Evolutionary conservation across 2,113 vertebrate species (phyloP), one percentile per base, ranked within the genome.

Genomic region (Micronycteris hirsuta): DNA sequence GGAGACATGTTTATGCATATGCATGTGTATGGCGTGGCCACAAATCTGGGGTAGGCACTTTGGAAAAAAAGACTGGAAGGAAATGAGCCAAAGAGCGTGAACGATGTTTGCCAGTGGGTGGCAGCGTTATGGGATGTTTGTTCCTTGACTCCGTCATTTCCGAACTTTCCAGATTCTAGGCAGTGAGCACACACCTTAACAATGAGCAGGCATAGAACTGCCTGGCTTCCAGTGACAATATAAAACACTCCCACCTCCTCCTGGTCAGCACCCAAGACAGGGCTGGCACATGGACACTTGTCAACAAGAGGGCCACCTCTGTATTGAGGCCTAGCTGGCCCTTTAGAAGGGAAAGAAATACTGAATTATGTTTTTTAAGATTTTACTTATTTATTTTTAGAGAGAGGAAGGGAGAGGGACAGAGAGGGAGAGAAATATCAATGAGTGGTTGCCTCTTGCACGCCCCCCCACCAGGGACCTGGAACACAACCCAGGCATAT

Each of bases 41-140:
- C 52, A 85, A 26, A 41, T 47, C 16, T 80, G 17, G 67, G 88
- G 22, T 8, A 63, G 92, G 77, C 26, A 19, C 68, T 70, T 95
- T 94, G 38, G 81, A 74, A 65, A 74, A 93, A 93, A 96, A 78
- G 81, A 71, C n/a, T 58, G 13, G 45, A 92, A 81, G 58, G 67
- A 83, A 86, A 47, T 12, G 20, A 38, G 31, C 15, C 38, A 15
- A 47, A 91, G 31, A 1, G 6, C 5, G 36, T 81, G 80, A 61
- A 47, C 9, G 17, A 1, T 20, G 33, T 91, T 61, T 86, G 56
- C n/a, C 28, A 17, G 2, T 26, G 6, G 26, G 56, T 28, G 26
- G 26, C 47, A 7, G 61, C 41, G 11, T 58, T 14, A 63, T 28
- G 58, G 65, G 54, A 43, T 13, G 28, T 61, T 73, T 71, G 45